Conservation (phyloP, 1,140 invertebrate genomes). For the Pseudomyrmex flavicornis region DNA sequence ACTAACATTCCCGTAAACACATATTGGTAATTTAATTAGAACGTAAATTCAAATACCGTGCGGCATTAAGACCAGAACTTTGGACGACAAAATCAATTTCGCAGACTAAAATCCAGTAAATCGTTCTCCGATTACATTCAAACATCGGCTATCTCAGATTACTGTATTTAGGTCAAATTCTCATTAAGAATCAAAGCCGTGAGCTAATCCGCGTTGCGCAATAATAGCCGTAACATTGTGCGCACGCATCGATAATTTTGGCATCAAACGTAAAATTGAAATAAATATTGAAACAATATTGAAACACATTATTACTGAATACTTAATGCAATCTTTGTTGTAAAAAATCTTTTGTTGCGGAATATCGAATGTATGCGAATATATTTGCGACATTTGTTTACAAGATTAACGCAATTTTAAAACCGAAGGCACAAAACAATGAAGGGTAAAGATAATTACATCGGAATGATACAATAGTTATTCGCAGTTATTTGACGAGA, state of each 20-base stretch:
- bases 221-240: not conserved
- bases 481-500: not conserved
- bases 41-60: not conserved
- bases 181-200: not conserved
- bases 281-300: no score
- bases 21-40: not conserved
- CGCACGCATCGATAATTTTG: no score
- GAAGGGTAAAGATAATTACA: not conserved
- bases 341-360: not conserved
- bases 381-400: not conserved
- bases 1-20: conserved; percentile 4
- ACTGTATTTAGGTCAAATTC: not conserved
- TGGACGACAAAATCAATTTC: conserved; percentile 3
- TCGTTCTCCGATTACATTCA: not conserved
- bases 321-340: not conserved
- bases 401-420: not conserved
- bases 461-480: not conserved
- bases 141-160: not conserved
- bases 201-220: not conserved
- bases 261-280: no score
- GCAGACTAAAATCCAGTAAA: not conserved
- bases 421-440: not conserved
- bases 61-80: not conserved
- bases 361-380: not conserved
- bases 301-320: no score